Base-by-base conservation (phyloP, 2,797 vertebrate genomes). In the Enteromius treurensis region DNA sequence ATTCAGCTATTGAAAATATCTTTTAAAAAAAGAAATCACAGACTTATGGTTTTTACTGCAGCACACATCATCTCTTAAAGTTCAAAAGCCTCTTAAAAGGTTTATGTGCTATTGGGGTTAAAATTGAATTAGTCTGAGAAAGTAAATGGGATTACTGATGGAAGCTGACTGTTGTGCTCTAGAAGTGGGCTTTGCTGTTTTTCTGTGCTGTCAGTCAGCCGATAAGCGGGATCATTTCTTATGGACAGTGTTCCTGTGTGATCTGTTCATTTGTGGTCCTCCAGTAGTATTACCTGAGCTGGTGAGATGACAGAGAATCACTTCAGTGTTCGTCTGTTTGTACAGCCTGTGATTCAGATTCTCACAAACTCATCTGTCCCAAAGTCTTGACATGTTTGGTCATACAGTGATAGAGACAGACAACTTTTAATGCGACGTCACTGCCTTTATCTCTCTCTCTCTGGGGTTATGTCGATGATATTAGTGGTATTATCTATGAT, bases 391-490 rank as follows among this genome's bases (percentile, higher is more conserved):
- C 62, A 70, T 34, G 42, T 77, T 40, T n/a, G 49, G 62, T 78
- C 62, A n/a, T 78, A n/a, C 60, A 49, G 77, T 14, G 77, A 76
- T 58, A 58, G 58, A 75, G 68, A 81, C 23, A 37, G 55, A 65
- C 49, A 53, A 82, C 71, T 80, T 80, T 69, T 26, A 85, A 83
- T 60, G 85, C 85, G 55, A 74, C 70, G 49, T 64, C 86, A 84
- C 79, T 87, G 87, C 89, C 85, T 87, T 83, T 87, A 82, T 49
- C 75, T 73, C 67, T 86, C 67, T 86, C 76, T 68, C 26, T 26
- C 26, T 26, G 76, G 70, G 82, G 67, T 82, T 86, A 73, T 86
- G 83, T 79, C 32, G 77, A 83, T 47, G 77, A 82, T 86, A 83
- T 82, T 71, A 68, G 77, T 83, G 64, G 84, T 83, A 62, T 83